These are phyloP conservation scores for Drosophila testacea DNA, from an alignment of 2,888 invertebrate genomes.

Conservation along the genomic window DNA sequence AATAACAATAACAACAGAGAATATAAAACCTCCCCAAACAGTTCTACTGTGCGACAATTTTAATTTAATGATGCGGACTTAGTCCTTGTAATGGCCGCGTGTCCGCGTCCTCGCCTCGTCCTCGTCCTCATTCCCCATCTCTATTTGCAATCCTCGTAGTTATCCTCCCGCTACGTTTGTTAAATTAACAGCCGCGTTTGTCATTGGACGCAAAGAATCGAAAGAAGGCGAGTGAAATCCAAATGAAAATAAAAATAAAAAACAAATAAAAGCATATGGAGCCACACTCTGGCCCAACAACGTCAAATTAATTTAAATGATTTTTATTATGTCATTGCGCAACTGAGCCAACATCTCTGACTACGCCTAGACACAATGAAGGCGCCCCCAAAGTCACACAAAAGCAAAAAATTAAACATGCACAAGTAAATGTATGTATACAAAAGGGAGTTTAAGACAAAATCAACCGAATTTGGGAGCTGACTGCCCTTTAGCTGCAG, in stretches of 20 bases:
- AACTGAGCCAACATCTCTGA: conserved; percentile 61
- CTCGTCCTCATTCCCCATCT: not conserved
- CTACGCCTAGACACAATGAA: conserved; percentile 24
- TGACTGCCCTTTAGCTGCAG: conserved; percentile 66
- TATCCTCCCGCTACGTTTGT: conserved; percentile 64
- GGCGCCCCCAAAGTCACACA: conserved; percentile 30
- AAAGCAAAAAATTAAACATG: conserved; percentile 12
- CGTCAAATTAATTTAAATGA: conserved; percentile 80
- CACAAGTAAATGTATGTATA: conserved; percentile 20
- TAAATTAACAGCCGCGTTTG: conserved; percentile 79
- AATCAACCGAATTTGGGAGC: conserved; percentile 20
- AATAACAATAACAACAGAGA: conserved; percentile 13
- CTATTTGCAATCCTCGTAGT: not conserved
- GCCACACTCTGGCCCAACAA: conserved; percentile 47
- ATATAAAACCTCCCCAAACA: conserved; percentile 47
- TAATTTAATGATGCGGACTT: conserved; percentile 82
- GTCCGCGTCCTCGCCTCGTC: conserved; percentile 38
- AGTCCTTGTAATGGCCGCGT: conserved; percentile 78
- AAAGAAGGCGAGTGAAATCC: conserved; percentile 46
- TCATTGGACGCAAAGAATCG: conserved; percentile 56
- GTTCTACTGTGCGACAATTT: conserved; percentile 71
- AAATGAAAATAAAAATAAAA: conserved; percentile 58
- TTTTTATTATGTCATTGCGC: conserved; percentile 80
- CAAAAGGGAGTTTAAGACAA: conserved; percentile 4
- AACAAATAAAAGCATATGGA: conserved; percentile 79